Evolutionary conservation across 2,888 invertebrate species (phyloP), one percentile per base, ranked within the genome.

Genomic region (Biston betularia): DNA sequence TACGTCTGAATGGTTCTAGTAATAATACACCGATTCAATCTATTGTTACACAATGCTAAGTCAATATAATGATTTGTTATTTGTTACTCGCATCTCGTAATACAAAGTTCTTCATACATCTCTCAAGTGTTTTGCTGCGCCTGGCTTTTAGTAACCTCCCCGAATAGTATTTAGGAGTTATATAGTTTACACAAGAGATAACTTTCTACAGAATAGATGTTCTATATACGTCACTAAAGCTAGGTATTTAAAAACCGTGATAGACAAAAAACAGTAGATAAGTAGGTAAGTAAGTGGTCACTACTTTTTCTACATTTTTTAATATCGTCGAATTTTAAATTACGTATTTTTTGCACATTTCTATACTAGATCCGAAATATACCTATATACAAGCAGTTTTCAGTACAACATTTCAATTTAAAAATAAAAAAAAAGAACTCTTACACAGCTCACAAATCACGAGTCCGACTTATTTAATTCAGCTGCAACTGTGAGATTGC

Each of bases 11-110:
- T 69, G 34, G 57, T 50, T 63, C 45, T 44, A 63, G 63, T 63
- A 63, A 63, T 60, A 63, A 58, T 54, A 63, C 55, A 59, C 63
- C 55, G 35, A 59, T 54, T 68, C 52, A 59, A 68, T 58, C 33
- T 12, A 56, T 56, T 57, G 56, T 68, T 68, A 63, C 58, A 40
- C 52, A 65, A 65, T 60, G 44, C 34, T 49, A 57, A 57, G n/a
- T 48, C 50, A 56, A 58, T 66, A 58, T 42, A 24, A 48, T 62
- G 61, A 57, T 57, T 62, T 52, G 66, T 57, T 14, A 15, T 48
- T 15, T 24, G 42, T 34, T 48, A 14, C 24, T 48, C 11, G 14
- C 11, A 46, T 57, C 42, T 48, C 11, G 42, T 49, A 63, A 45
- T 35, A 61, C 0, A 1, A 35, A 50, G 35, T 24, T 24, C 24